phyloP scores from a whole-genome alignment of 2,113 vertebrate species.

The Carassius gibelio region DNA sequence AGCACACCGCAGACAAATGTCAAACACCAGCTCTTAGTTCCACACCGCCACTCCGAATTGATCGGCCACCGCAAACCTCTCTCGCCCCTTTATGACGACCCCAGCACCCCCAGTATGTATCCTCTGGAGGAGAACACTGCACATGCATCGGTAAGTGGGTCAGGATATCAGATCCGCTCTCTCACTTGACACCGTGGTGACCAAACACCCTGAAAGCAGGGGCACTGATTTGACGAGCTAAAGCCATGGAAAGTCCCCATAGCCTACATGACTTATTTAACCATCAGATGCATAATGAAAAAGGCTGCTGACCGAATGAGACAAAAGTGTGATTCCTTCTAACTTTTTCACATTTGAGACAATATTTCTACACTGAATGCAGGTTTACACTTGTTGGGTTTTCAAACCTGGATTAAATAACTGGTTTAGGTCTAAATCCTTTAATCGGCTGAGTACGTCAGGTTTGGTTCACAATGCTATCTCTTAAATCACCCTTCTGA shows the following conservation, averaged over 20 bases:
- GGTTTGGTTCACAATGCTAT: neutral
- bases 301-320: slow-evolving; percentile 22
- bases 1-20: slow-evolving; percentile 71
- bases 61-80: slow-evolving; percentile 70
- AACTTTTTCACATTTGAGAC: neutral
- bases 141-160: slow-evolving; percentile 72
- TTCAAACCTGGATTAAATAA: neutral
- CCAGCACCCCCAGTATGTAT: slow-evolving; percentile 76
- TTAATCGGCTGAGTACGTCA: neutral
- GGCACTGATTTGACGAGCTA: slow-evolving; percentile 29
- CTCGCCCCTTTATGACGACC: slow-evolving; percentile 81
- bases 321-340: neutral
- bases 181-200: slow-evolving; percentile 67
- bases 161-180: slow-evolving; percentile 64
- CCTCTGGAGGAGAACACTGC: slow-evolving; percentile 60
- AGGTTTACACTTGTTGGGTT: slow-evolving; percentile 26
- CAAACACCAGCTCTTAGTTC: slow-evolving; percentile 61
- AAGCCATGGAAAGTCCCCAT: slow-evolving; percentile 34
- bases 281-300: slow-evolving; percentile 53
- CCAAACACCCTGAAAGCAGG: slow-evolving; percentile 39
- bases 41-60: slow-evolving; percentile 76
- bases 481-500: neutral
- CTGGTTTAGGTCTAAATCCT: slow-evolving; percentile 1
- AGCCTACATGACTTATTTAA: slow-evolving; percentile 54
- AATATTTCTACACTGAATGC: neutral